A percentile compares a stretch with the other conserved stretches of the same genome.
Conservation (phyloP, 2,888 invertebrate genomes). For the Hesperia comma region DNA sequence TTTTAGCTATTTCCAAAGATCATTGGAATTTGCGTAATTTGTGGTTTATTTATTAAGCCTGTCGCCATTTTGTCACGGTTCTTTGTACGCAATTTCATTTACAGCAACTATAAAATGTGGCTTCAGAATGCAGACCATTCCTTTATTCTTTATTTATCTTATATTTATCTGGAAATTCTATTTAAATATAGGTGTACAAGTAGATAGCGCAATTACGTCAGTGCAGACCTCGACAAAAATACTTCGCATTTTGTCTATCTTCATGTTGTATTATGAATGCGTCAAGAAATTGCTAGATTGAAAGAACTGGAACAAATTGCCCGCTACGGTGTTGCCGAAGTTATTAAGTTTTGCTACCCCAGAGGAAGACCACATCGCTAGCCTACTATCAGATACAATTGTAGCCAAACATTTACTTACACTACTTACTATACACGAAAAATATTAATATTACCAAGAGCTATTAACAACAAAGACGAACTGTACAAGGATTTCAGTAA, state of each 20-base stretch:
- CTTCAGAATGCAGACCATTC: background rate
- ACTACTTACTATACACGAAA: background rate
- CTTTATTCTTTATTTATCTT: background rate
- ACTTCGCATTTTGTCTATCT: background rate
- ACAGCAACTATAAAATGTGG: background rate
- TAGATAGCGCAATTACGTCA: too few relatives aligned
- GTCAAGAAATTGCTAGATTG: too few relatives aligned
- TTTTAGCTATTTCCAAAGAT: background rate
- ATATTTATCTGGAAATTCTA: background rate
- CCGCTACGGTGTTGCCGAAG: too few relatives aligned
- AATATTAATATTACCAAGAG: background rate
- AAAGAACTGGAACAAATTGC: too few relatives aligned
- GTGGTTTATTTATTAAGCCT: conserved; percentile 5
- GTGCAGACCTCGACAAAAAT: too few relatives aligned
- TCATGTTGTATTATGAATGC: background rate
- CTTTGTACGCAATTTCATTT: background rate
- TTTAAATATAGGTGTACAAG: background rate
- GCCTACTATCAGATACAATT: background rate
- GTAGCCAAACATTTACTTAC: too few relatives aligned
- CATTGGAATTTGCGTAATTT: conserved; percentile 2
- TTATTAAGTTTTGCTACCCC: too few relatives aligned
- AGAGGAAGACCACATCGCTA: too few relatives aligned
- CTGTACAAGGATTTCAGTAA: conserved; percentile 2
- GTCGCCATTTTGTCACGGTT: background rate
- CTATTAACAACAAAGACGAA: background rate